Base-by-base conservation (phyloP, 2,888 invertebrate genomes). In the Mythimna loreyi region DNA sequence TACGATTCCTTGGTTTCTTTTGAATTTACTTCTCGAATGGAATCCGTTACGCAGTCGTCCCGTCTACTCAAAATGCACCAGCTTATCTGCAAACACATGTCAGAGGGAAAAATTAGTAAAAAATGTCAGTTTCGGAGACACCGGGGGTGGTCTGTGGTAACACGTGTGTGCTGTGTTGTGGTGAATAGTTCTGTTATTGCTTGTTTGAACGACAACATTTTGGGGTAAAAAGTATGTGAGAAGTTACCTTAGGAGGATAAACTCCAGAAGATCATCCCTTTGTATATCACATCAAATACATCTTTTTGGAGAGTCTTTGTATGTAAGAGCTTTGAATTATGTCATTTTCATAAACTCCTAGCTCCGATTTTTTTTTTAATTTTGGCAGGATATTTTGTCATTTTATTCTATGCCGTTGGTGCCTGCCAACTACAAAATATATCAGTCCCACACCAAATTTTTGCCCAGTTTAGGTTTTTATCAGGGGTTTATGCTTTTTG, bases 61-160 rank as follows among this genome's bases (percentile, higher is more conserved):
- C 92, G 91, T 83, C 21, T 1, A 0, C 0, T 78, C 8, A 85
- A 87, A 92, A 86, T 33, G 64, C 0, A 13, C 50, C 53, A 45
- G 80, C 84, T 87, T 92, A 92, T 93, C 93, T 91, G 91, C 90
- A 91, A 92, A 91, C 95, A 94, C 92, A 91, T 94, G 95, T 94
- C 91, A 82, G 79, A 80, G 79, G 74, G 82, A 87, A 87, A 90
- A 91, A 91, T 92, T 89, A 87, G 86, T 86, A 91, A 93, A 92
- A 91, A 90, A 86, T 68, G 56, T 65, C 70, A 59, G 77, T 68
- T 57, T 78, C 21, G 80, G 81, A 86, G 90, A 72, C 82, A 83
- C 86, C 87, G 79, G 76, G 90, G 94, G 94, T 90, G 91, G 90
- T 89, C 91, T 83, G 70, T 82, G 86, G 79, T 59, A 76, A 84